Evolutionary conservation across 2,888 invertebrate genomes (phyloP).

Genomic region (Cepaea hortensis): DNA sequence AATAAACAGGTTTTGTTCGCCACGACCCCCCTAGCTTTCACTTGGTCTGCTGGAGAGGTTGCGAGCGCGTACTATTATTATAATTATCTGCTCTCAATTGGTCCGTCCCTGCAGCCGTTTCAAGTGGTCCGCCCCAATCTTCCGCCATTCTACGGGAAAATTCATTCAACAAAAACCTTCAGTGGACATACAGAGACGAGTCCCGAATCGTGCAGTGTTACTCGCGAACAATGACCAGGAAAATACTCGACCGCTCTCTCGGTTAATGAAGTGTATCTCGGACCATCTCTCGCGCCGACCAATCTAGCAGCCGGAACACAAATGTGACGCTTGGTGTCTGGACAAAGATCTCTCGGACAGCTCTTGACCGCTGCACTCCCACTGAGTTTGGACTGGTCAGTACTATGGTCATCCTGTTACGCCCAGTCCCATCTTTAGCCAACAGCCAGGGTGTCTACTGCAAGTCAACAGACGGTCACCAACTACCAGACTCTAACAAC

Average conservation of each 20-base stretch:
- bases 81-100: slow-evolving; percentile 38
- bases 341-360: slow-evolving; percentile 25
- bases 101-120: slow-evolving; percentile 13
- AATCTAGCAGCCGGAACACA: not conserved
- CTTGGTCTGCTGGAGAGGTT: slow-evolving; percentile 6
- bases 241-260: slow-evolving; percentile 37
- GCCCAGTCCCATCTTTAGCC: too few species aligned
- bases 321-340: slow-evolving; percentile 17
- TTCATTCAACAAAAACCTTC: slow-evolving; percentile 24
- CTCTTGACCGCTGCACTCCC: slow-evolving; percentile 37
- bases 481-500: not conserved
- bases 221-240: slow-evolving; percentile 6
- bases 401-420: slow-evolving; percentile 15
- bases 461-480: not conserved
- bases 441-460: not conserved
- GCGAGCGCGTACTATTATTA: slow-evolving; percentile 40
- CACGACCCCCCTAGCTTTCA: slow-evolving; percentile 33
- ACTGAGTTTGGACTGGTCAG: slow-evolving; percentile 18
- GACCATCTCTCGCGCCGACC: not conserved
- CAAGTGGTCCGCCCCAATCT: slow-evolving; percentile 43
- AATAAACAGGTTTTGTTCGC: slow-evolving; percentile 42
- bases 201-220: not conserved
- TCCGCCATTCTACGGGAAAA: slow-evolving; percentile 33
- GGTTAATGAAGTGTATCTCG: slow-evolving; percentile 39
- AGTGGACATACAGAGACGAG: slow-evolving; percentile 1